Base-by-base conservation (phyloP, 2,113 vertebrate genomes). In the Leptobrachium leishanense region DNA sequence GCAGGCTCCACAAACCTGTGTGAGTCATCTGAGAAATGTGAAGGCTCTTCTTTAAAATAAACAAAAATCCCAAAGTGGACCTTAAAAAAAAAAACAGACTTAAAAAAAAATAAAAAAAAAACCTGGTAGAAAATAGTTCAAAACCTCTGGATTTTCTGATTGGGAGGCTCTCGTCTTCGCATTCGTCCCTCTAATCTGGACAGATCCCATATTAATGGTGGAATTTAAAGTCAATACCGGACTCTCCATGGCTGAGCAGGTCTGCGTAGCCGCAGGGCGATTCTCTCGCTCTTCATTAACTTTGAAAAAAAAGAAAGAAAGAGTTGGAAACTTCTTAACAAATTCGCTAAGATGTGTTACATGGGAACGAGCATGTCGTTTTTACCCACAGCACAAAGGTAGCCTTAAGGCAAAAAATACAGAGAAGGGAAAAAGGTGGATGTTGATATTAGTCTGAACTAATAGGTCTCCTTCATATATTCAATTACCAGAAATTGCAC, bases 241-340 rank as follows among this genome's bases (percentile, higher is more conserved):
- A 83, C 87, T 81, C 81, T 88, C 88, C 87, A 90, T 85, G 90
- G 87, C 88, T 90, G 90, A 92, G 87, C 86, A 86, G 85, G 62
- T 40, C 73, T 0, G 82, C 83, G 90, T 84, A 75, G 89, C 91
- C 90, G 68, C 20, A 79, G 82, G 91, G 91, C 89, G 0, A 84
- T 86, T 79, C 85, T 84, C 81, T 83, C 2, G 2, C 88, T 89
- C 68, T 4, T 84, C 84, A 88, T 88, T 87, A 88, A 86, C 86
- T 82, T 72, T 41, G 20, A 31, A 31, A 31, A 31, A 31, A 31
- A 31, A 31, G 20, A 31, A 31, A 31, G 20, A 63, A 62, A 81
- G 84, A 77, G 79, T 74, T 81, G 80, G 67, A 72, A 74, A 81
- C 64, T 81, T 87, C 86, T 82, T 59, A 83, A 1, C 0, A n/a